Evolutionary conservation across 2,888 invertebrate species (phyloP), one percentile per base, ranked within the genome.

Genomic region (Penaeus monodon): DNA sequence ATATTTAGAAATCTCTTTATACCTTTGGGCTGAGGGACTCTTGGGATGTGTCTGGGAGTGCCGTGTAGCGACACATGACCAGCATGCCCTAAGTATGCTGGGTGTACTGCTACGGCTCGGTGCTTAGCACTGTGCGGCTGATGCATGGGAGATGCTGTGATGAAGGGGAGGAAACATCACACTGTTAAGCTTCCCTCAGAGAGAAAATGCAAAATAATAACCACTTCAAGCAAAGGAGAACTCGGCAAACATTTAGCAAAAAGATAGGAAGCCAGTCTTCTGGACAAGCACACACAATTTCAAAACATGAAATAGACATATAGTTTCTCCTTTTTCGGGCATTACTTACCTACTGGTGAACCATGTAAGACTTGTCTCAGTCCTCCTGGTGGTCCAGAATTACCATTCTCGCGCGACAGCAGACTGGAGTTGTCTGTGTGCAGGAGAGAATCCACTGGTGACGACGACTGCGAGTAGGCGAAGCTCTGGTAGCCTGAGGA

Each of bases 401-500:
- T 86, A n/a, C 86, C 86, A 27, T 86, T 86, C 49, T 86, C 86
- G n/a, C 86, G 38, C 24, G 86, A 86, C 68, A 86, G n/a, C 38
- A 86, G 64, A 38, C 82, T 86, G 63, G 82, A 76, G 44, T 86
- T 86, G 66, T 86, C 86, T 2, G 86, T 82, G 44, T 82, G 82
- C 44, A 86, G 77, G 27, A 86, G 86, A 33, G 86, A 83, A 44
- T 97, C 96, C 33, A 96, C 95, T 66, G 97, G 96, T 92, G 96
- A 96, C 91, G 96, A 96, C 90, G 96, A 96, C 92, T 96, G 96
- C 92, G 96, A 96, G 92, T 96, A 96, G 29, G 96, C 96, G 91
- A 97, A 96, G 91, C 97, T 97, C 93, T 97, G 97, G 93, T 97
- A 97, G 8, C 97, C 97, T 0, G 96, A 97, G 91, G 96, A 96